Base-by-base conservation (phyloP, 2,113 vertebrate genomes). In the Phrynosoma blainvillii region DNA sequence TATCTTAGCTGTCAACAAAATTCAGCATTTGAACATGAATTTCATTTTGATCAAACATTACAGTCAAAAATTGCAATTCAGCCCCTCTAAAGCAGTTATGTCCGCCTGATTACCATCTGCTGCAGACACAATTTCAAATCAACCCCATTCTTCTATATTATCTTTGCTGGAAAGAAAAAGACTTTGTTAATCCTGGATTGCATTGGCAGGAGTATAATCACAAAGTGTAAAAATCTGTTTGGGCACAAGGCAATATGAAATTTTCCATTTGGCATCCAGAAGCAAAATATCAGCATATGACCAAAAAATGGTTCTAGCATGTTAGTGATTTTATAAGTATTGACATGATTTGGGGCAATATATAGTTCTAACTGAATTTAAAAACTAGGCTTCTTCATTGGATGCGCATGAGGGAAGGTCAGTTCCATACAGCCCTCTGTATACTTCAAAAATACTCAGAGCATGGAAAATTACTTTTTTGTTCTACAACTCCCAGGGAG, bases 111-210 rank as follows among this genome's bases (percentile, higher is more conserved):
- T 90, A 87, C 84, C 75, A 86, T 91, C 75, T 95, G 84, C 85
- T 86, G 40, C 73, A 88, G 40, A 66, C 79, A 89, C 47, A 90
- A 83, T 93, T 94, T 95, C 84, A 92, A 91, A 91, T 93, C 87
- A 92, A 4, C 87, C 16, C 1, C 89, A 86, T 91, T 93, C 14
- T 94, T 88, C 71, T 78, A 30, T 80, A 42, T 10, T 82, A 40
- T 89, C 75, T 89, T 88, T 65, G 70, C 88, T 89, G 74, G 85
- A 88, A 89, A 8, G 13, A 6, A 85, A 30, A 47, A 88, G 8
- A 9, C 20, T 92, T 90, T 93, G 62, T 91, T 89, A 89, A 74
- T 91, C 82, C 90, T 90, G 56, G 7, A 91, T 88, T 16, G 73
- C 66, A 70, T 0, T 47, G 70, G 59, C 84, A 92, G 91, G 65